Percentiles rank a stretch among this genome's conserved stretches.
phyloP scores from a whole-genome alignment of 53 echinoderm and acorn worm genomes.

The Holothuria scabra region DNA sequence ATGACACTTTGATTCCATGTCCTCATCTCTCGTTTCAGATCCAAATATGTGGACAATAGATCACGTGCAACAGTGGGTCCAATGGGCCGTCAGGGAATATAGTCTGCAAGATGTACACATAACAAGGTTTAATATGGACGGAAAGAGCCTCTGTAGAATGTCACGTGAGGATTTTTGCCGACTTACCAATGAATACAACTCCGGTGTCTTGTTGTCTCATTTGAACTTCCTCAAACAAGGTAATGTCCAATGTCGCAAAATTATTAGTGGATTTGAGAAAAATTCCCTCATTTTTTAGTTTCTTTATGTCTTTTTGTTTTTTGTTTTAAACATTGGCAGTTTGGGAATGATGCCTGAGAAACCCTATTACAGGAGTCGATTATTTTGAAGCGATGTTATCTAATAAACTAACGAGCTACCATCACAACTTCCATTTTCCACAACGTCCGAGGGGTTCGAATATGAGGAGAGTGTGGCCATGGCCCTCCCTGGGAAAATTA shows the following conservation, averaged over 20 bases:
- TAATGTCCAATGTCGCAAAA: slow-evolving; percentile 31
- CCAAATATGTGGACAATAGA: slow-evolving; percentile 97
- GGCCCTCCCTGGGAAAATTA: too few species aligned
- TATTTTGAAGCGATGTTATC: too few species aligned
- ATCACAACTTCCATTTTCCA: too few species aligned
- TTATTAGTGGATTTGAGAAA: neutral
- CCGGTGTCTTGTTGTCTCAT: slow-evolving; percentile 94
- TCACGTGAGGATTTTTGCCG: slow-evolving; percentile 88
- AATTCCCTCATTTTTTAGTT: too few species aligned
- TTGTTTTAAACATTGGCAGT: too few species aligned
- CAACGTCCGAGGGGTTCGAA: too few species aligned
- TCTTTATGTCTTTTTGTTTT: too few species aligned
- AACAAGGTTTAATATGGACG: slow-evolving; percentile 90
- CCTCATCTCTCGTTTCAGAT: slow-evolving; percentile 54
- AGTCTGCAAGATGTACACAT: slow-evolving; percentile 85
- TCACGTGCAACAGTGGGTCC: slow-evolving; percentile 98
- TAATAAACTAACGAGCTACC: too few species aligned
- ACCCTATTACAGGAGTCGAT: too few species aligned
- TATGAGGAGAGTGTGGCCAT: too few species aligned
- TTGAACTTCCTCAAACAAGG: slow-evolving; percentile 98
- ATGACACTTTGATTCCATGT: too few species aligned
- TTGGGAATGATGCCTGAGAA: too few species aligned
- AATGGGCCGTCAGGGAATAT: slow-evolving; percentile 96
- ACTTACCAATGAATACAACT: slow-evolving; percentile 84
- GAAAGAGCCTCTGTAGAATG: slow-evolving; percentile 96